A percentile compares a stretch with the other conserved stretches of the same genome.
phyloP scores from a whole-genome alignment of 2,888 invertebrate genomes.

The Ischnura elegans region DNA sequence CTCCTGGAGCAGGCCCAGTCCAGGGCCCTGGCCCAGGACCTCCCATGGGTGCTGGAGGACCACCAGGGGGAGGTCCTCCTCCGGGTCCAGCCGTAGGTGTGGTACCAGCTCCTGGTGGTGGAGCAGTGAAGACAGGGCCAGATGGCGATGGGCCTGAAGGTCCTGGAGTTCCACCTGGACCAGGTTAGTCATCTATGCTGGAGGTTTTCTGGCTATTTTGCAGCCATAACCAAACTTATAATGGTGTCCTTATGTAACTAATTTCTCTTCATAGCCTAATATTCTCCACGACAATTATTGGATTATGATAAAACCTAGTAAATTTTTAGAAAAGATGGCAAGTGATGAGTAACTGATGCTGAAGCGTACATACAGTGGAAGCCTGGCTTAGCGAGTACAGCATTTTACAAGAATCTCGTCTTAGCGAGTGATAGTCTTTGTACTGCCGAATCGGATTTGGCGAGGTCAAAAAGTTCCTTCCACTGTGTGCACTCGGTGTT shows the following conservation, averaged over 20 bases:
- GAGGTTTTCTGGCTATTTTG: not conserved
- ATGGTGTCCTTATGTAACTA: not conserved
- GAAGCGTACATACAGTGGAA: too few species aligned
- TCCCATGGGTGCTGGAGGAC: conserved; percentile 68
- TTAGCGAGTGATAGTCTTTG: too few species aligned
- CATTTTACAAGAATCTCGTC: too few species aligned
- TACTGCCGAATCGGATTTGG: too few species aligned
- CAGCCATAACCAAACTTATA: not conserved
- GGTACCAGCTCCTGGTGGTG: conserved; percentile 77
- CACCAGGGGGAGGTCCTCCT: conserved; percentile 68
- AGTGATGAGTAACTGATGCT: too few species aligned
- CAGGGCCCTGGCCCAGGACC: conserved; percentile 74
- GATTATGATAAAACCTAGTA: too few species aligned
- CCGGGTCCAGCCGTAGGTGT: conserved; percentile 76
- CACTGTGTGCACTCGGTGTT: too few species aligned
- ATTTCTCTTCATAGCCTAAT: too few species aligned
- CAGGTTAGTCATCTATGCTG: conserved; percentile 69
- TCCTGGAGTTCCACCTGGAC: conserved; percentile 43
- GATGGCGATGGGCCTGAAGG: conserved; percentile 28
- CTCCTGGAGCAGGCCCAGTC: conserved; percentile 28
- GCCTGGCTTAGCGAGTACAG: too few species aligned
- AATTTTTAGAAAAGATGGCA: too few species aligned
- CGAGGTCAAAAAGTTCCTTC: too few species aligned
- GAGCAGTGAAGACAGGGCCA: conserved; percentile 76
- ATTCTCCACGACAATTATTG: too few species aligned